These are phyloP conservation scores for Limnephilus auricula DNA, from an alignment of 2,888 invertebrate species.

Conservation along the genomic window DNA sequence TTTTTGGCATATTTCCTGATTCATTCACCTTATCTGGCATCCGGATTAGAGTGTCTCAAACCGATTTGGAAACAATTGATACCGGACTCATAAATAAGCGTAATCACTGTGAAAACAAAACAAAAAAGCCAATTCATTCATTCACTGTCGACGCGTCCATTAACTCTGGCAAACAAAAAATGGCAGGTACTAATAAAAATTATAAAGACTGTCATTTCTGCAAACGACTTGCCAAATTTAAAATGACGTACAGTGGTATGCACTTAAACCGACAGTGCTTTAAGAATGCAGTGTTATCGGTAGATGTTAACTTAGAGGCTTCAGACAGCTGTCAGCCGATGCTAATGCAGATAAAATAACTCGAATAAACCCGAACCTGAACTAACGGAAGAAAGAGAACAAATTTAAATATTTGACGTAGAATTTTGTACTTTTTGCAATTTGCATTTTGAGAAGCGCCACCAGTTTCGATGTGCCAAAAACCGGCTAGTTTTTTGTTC, in stretches of 20 bases:
- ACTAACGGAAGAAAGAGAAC: conserved; percentile 18
- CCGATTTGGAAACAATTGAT: neutral
- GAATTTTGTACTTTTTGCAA: neutral
- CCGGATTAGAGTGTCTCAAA: neutral
- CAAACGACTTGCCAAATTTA: neutral
- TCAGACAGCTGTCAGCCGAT: conserved; percentile 17
- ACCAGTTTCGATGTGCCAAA: neutral
- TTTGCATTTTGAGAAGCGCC: conserved; percentile 24
- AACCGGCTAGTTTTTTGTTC: neutral
- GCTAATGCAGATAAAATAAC: conserved; percentile 38
- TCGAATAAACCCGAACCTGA: neutral
- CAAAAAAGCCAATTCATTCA: neutral
- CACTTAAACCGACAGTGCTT: conserved; percentile 24
- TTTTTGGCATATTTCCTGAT: neutral
- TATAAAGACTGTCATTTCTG: neutral
- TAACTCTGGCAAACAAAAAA: neutral
- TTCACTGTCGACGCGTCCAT: neutral
- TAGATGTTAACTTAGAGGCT: neutral
- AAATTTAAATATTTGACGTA: neutral
- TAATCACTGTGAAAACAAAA: neutral
- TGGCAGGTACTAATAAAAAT: neutral
- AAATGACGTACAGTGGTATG: conserved; percentile 22
- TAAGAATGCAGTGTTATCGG: conserved; percentile 38
- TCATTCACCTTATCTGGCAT: neutral
- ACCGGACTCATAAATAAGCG: neutral